Percentiles rank a stretch among this genome's conserved stretches.
These are phyloP conservation scores for Conus ventricosus DNA, from an alignment of 1,140 invertebrate species.

Conservation along the genomic window DNA sequence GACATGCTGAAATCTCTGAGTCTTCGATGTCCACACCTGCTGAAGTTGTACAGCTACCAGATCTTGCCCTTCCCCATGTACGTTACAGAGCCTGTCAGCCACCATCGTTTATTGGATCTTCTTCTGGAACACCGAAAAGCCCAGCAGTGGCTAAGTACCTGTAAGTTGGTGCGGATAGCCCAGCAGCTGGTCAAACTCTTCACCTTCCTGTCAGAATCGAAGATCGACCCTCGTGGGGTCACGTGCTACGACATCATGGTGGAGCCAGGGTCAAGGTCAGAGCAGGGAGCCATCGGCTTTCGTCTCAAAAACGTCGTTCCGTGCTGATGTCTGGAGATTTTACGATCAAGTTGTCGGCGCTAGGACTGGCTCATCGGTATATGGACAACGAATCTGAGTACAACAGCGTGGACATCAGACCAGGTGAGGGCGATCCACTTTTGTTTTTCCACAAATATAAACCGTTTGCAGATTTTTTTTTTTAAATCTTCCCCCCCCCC, in stretches of 20 bases:
- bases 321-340: background rate
- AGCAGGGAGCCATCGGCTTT: background rate
- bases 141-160: background rate
- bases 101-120: background rate
- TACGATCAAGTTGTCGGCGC: constrained; percentile 11
- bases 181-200: background rate
- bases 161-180: background rate
- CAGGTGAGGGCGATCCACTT: background rate
- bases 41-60: constrained; percentile 23
- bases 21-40: background rate
- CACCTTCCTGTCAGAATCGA: background rate
- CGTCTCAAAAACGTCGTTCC: background rate
- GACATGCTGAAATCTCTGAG: constrained; percentile 12
- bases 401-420: background rate
- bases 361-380: background rate
- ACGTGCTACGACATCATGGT: constrained; percentile 26
- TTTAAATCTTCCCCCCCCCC: too few species aligned
- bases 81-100: constrained; percentile 13
- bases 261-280: background rate
- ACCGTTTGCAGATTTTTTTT: too few species aligned
- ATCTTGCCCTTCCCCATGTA: constrained; percentile 18
- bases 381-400: background rate
- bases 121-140: background rate
- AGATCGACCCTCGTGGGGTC: constrained; percentile 18
- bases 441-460: too few species aligned